Base-by-base conservation (phyloP, 2,888 invertebrate genomes). In the Plusia festucae region DNA sequence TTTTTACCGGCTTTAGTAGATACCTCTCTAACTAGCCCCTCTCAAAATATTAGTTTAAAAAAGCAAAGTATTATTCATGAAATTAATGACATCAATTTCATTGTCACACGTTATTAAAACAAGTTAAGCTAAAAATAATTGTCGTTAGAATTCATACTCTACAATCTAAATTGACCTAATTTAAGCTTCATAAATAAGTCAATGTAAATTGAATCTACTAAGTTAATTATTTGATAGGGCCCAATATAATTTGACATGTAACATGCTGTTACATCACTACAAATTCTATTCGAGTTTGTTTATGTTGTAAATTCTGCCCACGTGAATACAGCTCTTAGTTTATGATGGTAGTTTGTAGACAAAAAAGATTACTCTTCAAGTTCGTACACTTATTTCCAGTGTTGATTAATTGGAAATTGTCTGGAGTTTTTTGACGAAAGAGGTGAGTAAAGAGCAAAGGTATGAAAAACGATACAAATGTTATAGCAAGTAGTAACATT, bases 171-270 rank as follows among this genome's bases (percentile, higher is more conserved):
- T 22, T 52, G 65, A 54, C 61, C 70, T 74, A 62, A 70, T 70
- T 74, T 54, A 51, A 60, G 11, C 24, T 34, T 30, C 32, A 63
- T 70, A 69, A 59, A 65, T 30, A 54, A 62, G 51, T 70, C 70
- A 65, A 65, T 74, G 24, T 63, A 73, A 55, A 40, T n/a, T 13
- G 24, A 59, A n/a, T 22, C 18, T n/a, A 11, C 20, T 52, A 56
- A 57, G 11, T 65, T 49, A 40, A 53, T 70, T 62, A 69, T 70
- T 69, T 57, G 46, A 65, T 70, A 62, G 58, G 64, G 52, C 4
- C 15, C 44, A 16, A 69, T 56, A 49, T 69, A 65, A 73, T 60
- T 60, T 40, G 74, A 69, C 70, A 62, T 56, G 52, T 62, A 70
- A 65, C 57, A 2, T 13, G 56, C 8, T 9, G 60, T 54, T 56